Conservation (phyloP, 2,888 invertebrate species). For the Callyntrura sp. region DNA sequence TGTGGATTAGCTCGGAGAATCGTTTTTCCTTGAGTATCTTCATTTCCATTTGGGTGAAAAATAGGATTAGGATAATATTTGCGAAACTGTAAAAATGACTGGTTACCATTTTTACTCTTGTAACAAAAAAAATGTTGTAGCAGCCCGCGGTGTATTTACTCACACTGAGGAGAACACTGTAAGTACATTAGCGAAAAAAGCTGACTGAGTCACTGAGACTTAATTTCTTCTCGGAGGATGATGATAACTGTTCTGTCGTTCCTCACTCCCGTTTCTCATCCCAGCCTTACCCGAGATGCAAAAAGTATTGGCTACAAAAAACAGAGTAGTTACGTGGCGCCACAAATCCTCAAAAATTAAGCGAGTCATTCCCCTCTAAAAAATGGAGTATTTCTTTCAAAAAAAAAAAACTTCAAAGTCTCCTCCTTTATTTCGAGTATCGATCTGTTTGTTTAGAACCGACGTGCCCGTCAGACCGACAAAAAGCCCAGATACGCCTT, state of each 20-base stretch:
- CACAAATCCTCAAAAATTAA: too few species aligned
- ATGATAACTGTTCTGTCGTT: background rate
- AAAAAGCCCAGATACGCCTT: too few species aligned
- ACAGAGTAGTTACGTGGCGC: too few species aligned
- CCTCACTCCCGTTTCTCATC: background rate
- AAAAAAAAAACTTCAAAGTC: too few species aligned
- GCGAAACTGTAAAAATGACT: background rate
- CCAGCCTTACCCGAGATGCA: too few species aligned
- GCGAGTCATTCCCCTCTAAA: too few species aligned
- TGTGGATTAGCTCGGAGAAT: too few species aligned
- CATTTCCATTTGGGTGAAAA: background rate
- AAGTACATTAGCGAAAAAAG: conserved; percentile 43
- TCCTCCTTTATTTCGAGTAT: too few species aligned
- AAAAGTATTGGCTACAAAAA: too few species aligned
- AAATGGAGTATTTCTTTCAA: too few species aligned
- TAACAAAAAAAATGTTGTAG: background rate
- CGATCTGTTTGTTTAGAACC: too few species aligned
- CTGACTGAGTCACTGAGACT: background rate
- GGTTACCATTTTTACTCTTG: background rate
- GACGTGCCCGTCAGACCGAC: too few species aligned
- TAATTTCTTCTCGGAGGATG: conserved; percentile 23
- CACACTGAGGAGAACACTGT: background rate
- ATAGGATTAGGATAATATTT: background rate
- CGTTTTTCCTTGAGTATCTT: background rate
- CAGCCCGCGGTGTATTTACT: conserved; percentile 1